Conservation (phyloP, 35 echinoderm and acorn worm genomes). For the Ophiothrix spiculata region DNA sequence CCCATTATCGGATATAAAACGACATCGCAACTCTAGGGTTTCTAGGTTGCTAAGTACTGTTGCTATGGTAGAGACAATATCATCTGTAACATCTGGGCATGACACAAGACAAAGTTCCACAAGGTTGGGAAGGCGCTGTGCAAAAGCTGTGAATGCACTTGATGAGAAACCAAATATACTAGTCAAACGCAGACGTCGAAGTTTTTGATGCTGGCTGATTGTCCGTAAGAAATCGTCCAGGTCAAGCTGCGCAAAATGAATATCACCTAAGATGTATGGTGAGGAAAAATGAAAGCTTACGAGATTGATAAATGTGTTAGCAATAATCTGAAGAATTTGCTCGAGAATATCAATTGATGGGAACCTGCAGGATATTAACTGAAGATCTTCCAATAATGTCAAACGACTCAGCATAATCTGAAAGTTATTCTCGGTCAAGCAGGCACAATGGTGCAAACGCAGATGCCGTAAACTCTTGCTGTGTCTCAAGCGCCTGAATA, state of each 20-base stretch:
- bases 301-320: not conserved
- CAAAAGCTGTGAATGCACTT: not conserved
- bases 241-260: not conserved
- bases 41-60: not conserved
- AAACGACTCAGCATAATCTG: not conserved
- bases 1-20: not conserved
- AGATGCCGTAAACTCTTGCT: not conserved
- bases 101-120: not conserved
- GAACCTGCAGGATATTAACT: not conserved
- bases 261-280: not conserved
- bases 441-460: not conserved
- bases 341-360: not conserved
- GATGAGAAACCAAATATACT: not conserved
- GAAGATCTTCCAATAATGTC: not conserved
- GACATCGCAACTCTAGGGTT: not conserved
- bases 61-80: not conserved
- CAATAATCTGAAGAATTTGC: not conserved
- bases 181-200: not conserved
- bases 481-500: not conserved
- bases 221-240: not conserved
- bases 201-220: conserved; percentile 1
- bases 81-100: not conserved
- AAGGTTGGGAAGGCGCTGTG: not conserved
- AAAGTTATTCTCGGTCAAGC: not conserved
- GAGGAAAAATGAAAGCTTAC: not conserved